Percentiles rank a stretch among this genome's conserved stretches.
phyloP scores from a whole-genome alignment of 1,140 invertebrate genomes.

The Pseudachorutes palmiensis region DNA sequence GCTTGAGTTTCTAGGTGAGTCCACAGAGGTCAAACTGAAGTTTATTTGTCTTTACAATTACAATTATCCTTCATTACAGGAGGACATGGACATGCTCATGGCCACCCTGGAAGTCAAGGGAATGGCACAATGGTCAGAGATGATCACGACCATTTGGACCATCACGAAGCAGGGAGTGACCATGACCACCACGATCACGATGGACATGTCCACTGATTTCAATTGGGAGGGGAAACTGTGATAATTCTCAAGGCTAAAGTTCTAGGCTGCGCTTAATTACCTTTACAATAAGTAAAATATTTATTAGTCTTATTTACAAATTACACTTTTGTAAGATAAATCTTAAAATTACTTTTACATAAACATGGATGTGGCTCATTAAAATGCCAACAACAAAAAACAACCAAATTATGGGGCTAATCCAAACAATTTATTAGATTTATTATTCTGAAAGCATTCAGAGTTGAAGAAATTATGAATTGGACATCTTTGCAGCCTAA shows the following conservation, averaged over 20 bases:
- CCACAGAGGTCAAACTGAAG: neutral
- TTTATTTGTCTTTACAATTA: neutral
- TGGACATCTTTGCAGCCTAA: too few relatives aligned
- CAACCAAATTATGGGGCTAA: too few relatives aligned
- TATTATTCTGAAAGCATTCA: too few relatives aligned
- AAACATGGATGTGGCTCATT: too few relatives aligned
- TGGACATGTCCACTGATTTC: slow-evolving; percentile 1
- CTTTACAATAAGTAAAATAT: too few relatives aligned
- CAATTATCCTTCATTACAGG: neutral
- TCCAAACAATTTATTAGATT: too few relatives aligned
- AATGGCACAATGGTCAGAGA: slow-evolving; percentile 9
- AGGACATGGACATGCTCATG: slow-evolving; percentile 16
- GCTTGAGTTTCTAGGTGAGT: slow-evolving; percentile 34
- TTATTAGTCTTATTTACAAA: too few relatives aligned
- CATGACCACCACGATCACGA: neutral
- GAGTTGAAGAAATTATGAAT: too few relatives aligned
- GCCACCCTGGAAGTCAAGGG: slow-evolving; percentile 6
- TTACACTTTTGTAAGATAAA: too few relatives aligned
- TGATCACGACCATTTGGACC: slow-evolving; percentile 22
- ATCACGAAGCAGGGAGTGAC: neutral
- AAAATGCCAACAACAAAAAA: too few relatives aligned
- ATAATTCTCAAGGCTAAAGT: slow-evolving; percentile 1
- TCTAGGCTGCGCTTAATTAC: neutral
- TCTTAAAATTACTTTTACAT: too few relatives aligned
- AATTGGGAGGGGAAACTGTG: neutral